Evolutionary conservation across 1,140 invertebrate genomes (phyloP).

Genomic region (Tetragonula clypearis): DNA sequence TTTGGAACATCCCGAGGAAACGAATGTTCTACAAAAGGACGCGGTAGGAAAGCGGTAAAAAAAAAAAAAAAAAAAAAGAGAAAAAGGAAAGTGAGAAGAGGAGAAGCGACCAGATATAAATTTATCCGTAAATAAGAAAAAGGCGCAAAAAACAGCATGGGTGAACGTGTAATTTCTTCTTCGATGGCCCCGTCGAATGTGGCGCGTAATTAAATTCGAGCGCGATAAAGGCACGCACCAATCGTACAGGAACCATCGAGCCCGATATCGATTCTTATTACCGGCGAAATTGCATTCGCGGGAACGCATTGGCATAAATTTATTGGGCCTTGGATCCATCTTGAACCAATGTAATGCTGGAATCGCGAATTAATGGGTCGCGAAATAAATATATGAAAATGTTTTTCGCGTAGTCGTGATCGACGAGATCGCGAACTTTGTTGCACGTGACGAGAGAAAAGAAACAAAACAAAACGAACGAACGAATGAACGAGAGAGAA

Average conservation of each 20-base stretch:
- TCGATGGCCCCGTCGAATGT: background rate
- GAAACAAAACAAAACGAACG: background rate
- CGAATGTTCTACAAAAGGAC: background rate
- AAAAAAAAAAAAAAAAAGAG: too few relatives aligned
- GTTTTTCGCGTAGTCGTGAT: background rate
- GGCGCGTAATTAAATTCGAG: slow-evolving; percentile 8
- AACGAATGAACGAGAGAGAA: background rate
- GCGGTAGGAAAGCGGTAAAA: too few relatives aligned
- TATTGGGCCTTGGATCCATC: background rate
- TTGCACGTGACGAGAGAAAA: background rate
- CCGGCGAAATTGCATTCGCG: slow-evolving; percentile 2
- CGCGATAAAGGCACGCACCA: background rate
- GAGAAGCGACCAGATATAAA: background rate
- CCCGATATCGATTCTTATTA: slow-evolving; percentile 17
- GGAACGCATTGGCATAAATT: background rate
- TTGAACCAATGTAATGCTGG: background rate
- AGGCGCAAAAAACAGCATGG: background rate
- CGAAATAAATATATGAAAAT: background rate
- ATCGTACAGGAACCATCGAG: too few relatives aligned
- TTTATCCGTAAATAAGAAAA: slow-evolving; percentile 4
- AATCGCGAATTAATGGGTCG: background rate
- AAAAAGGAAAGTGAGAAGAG: background rate
- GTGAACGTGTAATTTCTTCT: background rate
- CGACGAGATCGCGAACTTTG: too few relatives aligned
- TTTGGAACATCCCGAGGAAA: too few relatives aligned